Evolutionary conservation across 2,888 invertebrate genomes (phyloP).

Genomic region (Noctuana brunneofusca): DNA sequence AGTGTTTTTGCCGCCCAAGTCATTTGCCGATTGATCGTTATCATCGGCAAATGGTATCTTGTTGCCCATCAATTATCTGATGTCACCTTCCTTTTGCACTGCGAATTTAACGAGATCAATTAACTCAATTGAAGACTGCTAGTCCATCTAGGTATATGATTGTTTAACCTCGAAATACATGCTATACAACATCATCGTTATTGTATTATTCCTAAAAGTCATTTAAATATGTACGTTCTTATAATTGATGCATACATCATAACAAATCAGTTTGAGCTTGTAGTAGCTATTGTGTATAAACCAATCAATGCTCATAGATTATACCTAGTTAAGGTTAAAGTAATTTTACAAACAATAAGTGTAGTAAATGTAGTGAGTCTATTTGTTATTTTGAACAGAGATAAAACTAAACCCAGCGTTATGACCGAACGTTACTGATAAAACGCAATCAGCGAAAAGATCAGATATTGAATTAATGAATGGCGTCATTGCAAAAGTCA

Average conservation of each 20-base stretch:
- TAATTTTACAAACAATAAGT: neutral
- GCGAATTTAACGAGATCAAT: conserved; percentile 43
- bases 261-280: neutral
- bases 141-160: conserved; percentile 9
- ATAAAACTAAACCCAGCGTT: neutral
- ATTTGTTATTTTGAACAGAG: neutral
- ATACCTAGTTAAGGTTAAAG: neutral
- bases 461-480: neutral
- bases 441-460: neutral
- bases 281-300: neutral
- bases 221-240: too few species aligned
- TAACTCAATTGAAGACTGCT: conserved; percentile 45
- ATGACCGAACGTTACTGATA: neutral
- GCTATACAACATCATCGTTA: too few species aligned
- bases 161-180: conserved; percentile 14
- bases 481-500: neutral
- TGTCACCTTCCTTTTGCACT: conserved; percentile 46
- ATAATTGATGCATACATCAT: neutral
- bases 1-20: conserved; percentile 18
- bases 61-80: conserved; percentile 42
- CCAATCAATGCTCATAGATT: too few species aligned
- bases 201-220: too few species aligned
- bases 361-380: too few species aligned
- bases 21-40: conserved; percentile 48
- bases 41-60: conserved; percentile 48